Percentiles rank a stretch among this genome's conserved stretches.
These are phyloP conservation scores for Triplophysa siluroides DNA, from an alignment of 2,113 vertebrate species.

Conservation along the genomic window DNA sequence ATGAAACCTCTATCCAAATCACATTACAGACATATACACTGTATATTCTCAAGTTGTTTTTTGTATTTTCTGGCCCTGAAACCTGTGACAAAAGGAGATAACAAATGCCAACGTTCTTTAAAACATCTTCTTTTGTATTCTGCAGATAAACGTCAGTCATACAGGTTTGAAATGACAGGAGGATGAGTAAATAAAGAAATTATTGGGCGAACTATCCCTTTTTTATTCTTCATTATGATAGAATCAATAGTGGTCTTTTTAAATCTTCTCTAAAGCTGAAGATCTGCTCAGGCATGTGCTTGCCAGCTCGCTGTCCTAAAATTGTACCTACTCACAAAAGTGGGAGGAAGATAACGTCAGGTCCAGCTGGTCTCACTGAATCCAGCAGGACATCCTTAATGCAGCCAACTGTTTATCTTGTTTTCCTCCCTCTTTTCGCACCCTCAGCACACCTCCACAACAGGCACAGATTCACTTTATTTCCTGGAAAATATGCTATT, in stretches of 20 bases:
- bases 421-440: conserved; percentile 44
- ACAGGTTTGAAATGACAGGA: no score
- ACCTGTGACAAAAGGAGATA: no score
- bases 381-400: conserved; percentile 48
- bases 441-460: conserved; percentile 41
- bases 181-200: no score
- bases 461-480: conserved; percentile 28
- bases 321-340: conserved; percentile 63
- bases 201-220: no score
- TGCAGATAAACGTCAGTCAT: no score
- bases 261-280: conserved; percentile 64
- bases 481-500: conserved; percentile 28
- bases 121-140: no score
- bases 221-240: neutral
- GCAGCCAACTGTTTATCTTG: conserved; percentile 36
- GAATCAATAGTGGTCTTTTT: neutral
- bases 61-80: no score
- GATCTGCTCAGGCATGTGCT: conserved; percentile 43
- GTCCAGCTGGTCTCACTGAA: conserved; percentile 65
- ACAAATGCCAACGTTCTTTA: no score
- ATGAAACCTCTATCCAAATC: no score
- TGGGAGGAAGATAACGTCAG: conserved; percentile 61
- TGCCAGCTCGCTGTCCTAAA: conserved; percentile 55
- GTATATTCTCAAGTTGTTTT: no score
- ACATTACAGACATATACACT: no score